These are phyloP conservation scores for Nyctereutes procyonoides DNA, from an alignment of 2,113 vertebrate species.

Conservation along the genomic window DNA sequence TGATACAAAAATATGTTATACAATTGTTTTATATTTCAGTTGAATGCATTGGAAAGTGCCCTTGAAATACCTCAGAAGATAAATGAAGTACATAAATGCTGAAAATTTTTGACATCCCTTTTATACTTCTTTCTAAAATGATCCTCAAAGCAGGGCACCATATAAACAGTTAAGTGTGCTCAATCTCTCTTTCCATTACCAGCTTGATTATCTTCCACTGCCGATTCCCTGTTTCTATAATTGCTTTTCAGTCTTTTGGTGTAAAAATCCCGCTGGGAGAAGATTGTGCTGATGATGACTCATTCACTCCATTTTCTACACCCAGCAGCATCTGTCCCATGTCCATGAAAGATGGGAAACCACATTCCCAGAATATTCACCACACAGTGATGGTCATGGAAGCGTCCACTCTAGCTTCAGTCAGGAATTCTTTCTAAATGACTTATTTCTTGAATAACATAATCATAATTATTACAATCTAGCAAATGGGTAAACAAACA, in stretches of 20 bases:
- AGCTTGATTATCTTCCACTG: background rate
- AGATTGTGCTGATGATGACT: background rate
- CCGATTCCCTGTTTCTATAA: conserved; percentile 24
- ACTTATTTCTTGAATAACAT: background rate
- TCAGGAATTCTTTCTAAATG: background rate
- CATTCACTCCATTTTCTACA: background rate
- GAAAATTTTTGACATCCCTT: background rate
- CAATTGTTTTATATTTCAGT: background rate
- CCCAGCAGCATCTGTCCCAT: background rate
- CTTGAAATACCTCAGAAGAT: conserved; percentile 10
- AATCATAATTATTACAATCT: background rate
- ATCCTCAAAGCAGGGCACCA: background rate
- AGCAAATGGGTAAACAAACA: background rate
- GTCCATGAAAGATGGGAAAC: background rate
- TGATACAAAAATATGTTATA: background rate
- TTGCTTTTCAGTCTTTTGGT: background rate
- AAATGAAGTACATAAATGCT: background rate
- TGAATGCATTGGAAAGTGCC: background rate
- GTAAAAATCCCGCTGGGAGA: background rate
- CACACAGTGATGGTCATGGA: background rate
- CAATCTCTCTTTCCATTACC: background rate
- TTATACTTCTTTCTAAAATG: background rate
- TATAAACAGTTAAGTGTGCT: background rate
- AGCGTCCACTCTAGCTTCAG: background rate
- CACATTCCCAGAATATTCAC: too few relatives aligned